Percentiles rank a stretch among this genome's conserved stretches.
Conservation (phyloP, 2,797 vertebrate genomes). For the Alcedo quadribrachys region DNA sequence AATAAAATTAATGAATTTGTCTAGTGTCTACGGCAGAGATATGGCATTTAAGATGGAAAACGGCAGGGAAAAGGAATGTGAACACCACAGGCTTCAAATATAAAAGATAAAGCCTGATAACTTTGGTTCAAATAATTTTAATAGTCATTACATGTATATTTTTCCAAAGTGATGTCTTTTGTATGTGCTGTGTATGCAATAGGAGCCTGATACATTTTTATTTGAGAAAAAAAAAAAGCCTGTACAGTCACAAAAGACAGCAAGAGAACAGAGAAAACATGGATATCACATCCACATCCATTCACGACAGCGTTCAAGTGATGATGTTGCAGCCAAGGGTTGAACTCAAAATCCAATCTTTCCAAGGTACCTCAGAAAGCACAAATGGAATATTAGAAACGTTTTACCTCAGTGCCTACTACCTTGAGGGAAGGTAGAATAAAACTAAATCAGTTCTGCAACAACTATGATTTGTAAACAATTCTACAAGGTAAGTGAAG, state of each 20-base stretch:
- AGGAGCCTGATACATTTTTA: conserved; percentile 57
- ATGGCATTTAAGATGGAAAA: background rate
- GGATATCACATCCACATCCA: conserved; percentile 32
- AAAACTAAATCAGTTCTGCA: conserved; percentile 42
- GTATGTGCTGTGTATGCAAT: conserved; percentile 50
- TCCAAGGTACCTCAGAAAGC: conserved; percentile 56
- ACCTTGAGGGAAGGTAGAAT: conserved; percentile 55
- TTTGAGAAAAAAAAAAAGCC: conserved; percentile 37
- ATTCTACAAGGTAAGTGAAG: conserved; percentile 26
- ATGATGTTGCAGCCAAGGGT: conserved; percentile 29
- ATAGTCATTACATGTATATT: conserved; percentile 62
- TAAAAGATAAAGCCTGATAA: conserved; percentile 69
- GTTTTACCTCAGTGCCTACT: conserved; percentile 52
- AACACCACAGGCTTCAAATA: conserved; percentile 64
- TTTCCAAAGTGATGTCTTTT: conserved; percentile 47
- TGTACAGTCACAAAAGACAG: conserved; percentile 82
- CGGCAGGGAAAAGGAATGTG: conserved; percentile 33
- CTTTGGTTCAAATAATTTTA: conserved; percentile 79
- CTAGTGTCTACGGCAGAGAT: background rate
- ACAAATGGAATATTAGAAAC: conserved; percentile 29
- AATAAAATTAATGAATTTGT: background rate
- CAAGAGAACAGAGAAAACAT: conserved; percentile 74
- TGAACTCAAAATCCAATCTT: background rate
- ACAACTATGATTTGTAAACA: conserved; percentile 71
- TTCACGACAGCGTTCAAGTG: conserved; percentile 37